Evolutionary conservation across 2,888 invertebrate genomes (phyloP).

Genomic region (Amphipoea lucens): DNA sequence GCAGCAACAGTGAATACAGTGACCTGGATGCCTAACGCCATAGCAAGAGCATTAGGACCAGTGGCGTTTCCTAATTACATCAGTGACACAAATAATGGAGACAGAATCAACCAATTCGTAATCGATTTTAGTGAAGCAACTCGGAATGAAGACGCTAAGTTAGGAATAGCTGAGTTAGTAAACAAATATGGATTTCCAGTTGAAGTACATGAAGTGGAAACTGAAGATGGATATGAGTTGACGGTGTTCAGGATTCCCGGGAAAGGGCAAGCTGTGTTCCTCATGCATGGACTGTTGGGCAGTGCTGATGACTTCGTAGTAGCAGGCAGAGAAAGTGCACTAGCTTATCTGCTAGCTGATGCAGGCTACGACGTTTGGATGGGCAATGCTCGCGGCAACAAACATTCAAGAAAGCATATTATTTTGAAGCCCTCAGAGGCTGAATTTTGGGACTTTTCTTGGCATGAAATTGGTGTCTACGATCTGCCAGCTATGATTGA

Average conservation of each 20-base stretch:
- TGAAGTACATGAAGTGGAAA: slow-evolving; percentile 74
- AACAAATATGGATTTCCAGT: slow-evolving; percentile 76
- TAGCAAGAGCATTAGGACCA: slow-evolving; percentile 35
- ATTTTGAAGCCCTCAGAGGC: slow-evolving; percentile 77
- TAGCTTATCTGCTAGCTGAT: slow-evolving; percentile 89
- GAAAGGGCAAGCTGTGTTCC: slow-evolving; percentile 75
- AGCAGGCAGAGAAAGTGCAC: slow-evolving; percentile 75
- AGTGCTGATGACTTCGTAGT: slow-evolving; percentile 82
- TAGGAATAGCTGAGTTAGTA: slow-evolving; percentile 72
- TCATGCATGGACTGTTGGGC: slow-evolving; percentile 83
- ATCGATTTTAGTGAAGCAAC: slow-evolving; percentile 20
- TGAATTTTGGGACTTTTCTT: slow-evolving; percentile 93
- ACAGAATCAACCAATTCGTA: slow-evolving; percentile 19
- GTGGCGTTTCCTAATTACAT: not conserved
- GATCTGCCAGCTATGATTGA: slow-evolving; percentile 96
- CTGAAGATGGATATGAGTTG: slow-evolving; percentile 79
- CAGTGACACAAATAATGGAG: slow-evolving; percentile 20
- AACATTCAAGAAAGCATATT: slow-evolving; percentile 90
- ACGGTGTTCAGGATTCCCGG: slow-evolving; percentile 77
- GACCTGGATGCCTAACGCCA: slow-evolving; percentile 33
- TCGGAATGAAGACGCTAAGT: slow-evolving; percentile 74
- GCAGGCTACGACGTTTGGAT: slow-evolving; percentile 94
- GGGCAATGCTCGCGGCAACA: slow-evolving; percentile 94
- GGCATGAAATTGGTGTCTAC: slow-evolving; percentile 94
- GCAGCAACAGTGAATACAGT: slow-evolving; percentile 37